Evolutionary conservation across 2,797 vertebrate genomes (phyloP), one percentile per base, ranked within the genome.

Genomic region (Oceanodroma leucorhoa): DNA sequence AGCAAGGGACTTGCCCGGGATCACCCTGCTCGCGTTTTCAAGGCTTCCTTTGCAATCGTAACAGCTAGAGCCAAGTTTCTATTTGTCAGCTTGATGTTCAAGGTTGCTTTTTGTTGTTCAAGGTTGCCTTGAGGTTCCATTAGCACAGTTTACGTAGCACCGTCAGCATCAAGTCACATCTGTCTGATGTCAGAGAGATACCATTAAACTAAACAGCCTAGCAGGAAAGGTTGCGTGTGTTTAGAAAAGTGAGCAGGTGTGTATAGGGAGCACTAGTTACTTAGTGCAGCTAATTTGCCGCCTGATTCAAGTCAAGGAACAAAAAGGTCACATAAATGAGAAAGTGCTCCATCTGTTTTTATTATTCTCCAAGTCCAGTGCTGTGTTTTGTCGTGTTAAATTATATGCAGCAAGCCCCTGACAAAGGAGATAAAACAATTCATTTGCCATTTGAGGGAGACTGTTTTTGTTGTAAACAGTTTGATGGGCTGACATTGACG

Each of bases 321-420:
- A 79, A 12, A 93, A 91, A 97, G 93, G 88, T 83, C 94, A 82
- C 2, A 12, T 32, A 62, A 71, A 76, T 55, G 77, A 95, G 66
- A 91, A 89, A 87, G 73, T 26, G 80, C 88, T 90, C 93, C 64
- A 90, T 89, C 87, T 97, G 93, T 11, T 95, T 97, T 94, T 94
- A 91, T 97, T 96, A 87, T 96, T 95, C 88, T 95, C 75, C 82
- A 46, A 79, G 93, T 84, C 89, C 61, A 46, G 89, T 10, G 40
- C 60, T 70, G 60, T 73, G 84, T 51, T 94, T 79, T 69, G 34
- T 75, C 22, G 3, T 87, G 78, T 90, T 90, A 76, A 84, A 91
- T 85, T 82, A 78, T 26, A 46, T 51, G 70, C 62, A 87, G 83
- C 55, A 36, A 87, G 46, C 54, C 61, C 64, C 83, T 50, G 82